Evolutionary conservation across 2,888 invertebrate genomes (phyloP).

Genomic region (Eristalis pertinax): DNA sequence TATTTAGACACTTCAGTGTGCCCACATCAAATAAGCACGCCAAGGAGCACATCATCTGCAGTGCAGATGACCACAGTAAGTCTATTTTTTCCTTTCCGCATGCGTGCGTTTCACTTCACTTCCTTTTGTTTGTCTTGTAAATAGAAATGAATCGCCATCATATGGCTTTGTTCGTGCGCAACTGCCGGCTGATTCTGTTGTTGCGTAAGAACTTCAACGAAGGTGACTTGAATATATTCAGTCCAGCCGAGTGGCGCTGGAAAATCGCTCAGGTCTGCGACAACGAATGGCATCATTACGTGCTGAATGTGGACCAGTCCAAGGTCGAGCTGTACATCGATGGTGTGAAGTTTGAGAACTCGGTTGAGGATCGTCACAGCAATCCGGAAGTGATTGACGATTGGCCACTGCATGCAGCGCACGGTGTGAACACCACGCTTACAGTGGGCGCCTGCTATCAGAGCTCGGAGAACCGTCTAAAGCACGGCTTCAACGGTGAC

Average conservation of each 20-base stretch:
- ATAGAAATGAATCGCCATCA: slow-evolving; percentile 99
- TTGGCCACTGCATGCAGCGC: slow-evolving; percentile 98
- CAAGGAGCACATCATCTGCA: slow-evolving; percentile 98
- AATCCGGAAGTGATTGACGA: slow-evolving; percentile 99
- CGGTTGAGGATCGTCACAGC: slow-evolving; percentile 83
- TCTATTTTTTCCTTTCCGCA: slow-evolving; percentile 72
- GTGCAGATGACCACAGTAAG: slow-evolving; percentile 98
- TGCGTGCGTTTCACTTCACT: background rate
- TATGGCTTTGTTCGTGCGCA: slow-evolving; percentile 97
- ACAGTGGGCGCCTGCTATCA: slow-evolving; percentile 99
- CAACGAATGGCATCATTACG: slow-evolving; percentile 99
- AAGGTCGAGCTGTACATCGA: slow-evolving; percentile 94
- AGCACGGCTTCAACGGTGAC: slow-evolving; percentile 85
- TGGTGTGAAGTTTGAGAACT: slow-evolving; percentile 84
- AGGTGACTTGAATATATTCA: slow-evolving; percentile 95
- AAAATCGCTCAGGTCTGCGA: slow-evolving; percentile 97
- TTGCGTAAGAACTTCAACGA: slow-evolving; percentile 95
- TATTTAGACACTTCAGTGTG: slow-evolving; percentile 95
- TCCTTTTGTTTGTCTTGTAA: slow-evolving; percentile 73
- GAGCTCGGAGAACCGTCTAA: slow-evolving; percentile 94
- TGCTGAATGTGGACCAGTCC: slow-evolving; percentile 92
- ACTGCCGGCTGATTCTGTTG: slow-evolving; percentile 96
- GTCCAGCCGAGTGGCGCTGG: slow-evolving; percentile 99
- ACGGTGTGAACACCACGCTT: slow-evolving; percentile 95
- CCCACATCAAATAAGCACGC: slow-evolving; percentile 90